phyloP scores from a whole-genome alignment of 2,888 invertebrate species.

The Pantelozetes paolii region DNA sequence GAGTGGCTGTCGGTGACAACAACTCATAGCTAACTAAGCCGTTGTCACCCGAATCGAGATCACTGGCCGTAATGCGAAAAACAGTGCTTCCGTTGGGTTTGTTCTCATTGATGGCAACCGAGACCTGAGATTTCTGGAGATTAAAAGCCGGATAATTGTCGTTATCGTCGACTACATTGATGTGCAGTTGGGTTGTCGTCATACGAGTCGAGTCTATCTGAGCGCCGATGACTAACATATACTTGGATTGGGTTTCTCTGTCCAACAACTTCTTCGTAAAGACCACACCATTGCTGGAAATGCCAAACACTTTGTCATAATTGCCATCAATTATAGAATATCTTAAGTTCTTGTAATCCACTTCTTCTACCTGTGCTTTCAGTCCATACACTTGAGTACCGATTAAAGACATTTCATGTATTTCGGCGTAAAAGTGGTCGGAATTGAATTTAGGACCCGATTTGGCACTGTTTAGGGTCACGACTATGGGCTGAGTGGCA shows the following conservation, averaged over 20 bases:
- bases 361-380: background rate
- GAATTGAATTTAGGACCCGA: constrained; percentile 74
- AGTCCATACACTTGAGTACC: constrained; percentile 72
- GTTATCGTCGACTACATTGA: constrained; percentile 82
- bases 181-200: constrained; percentile 71
- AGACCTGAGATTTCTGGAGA: constrained; percentile 53
- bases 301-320: constrained; percentile 57
- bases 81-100: constrained; percentile 78
- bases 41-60: constrained; percentile 87
- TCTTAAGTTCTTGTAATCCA: background rate
- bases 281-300: constrained; percentile 41
- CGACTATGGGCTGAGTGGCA: constrained; percentile 35
- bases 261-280: constrained; percentile 61
- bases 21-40: constrained; percentile 92
- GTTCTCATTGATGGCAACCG: constrained; percentile 76
- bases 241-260: constrained; percentile 81
- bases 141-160: constrained; percentile 86
- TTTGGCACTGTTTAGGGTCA: constrained; percentile 32
- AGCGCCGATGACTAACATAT: constrained; percentile 77
- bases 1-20: constrained; percentile 60
- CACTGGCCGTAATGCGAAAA: constrained; percentile 75
- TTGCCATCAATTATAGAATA: constrained; percentile 39
- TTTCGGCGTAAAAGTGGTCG: constrained; percentile 77
- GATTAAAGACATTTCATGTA: constrained; percentile 81
- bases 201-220: constrained; percentile 74